Percentiles rank a stretch among this genome's conserved stretches.
These are phyloP conservation scores for Eurystomus gularis DNA, from an alignment of 2,113 vertebrate species.

Conservation along the genomic window DNA sequence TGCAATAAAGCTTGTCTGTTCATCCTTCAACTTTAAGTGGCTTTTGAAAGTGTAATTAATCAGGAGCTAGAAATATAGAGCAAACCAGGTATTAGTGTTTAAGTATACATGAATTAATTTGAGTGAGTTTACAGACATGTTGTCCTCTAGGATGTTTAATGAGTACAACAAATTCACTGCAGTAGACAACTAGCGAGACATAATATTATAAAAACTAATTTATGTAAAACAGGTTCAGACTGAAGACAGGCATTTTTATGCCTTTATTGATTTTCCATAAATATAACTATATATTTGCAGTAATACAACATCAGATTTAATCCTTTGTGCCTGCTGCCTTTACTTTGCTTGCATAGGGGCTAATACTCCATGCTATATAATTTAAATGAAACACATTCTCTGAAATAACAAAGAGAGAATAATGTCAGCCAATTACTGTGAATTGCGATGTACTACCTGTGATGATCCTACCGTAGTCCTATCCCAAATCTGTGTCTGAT, in stretches of 20 bases:
- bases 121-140: neutral
- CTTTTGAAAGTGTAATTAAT: neutral
- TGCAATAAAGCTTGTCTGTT: neutral
- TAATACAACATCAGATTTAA: neutral
- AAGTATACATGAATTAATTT: neutral
- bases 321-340: neutral
- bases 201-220: neutral
- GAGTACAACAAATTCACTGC: neutral
- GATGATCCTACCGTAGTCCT: too few species aligned
- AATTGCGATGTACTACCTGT: neutral
- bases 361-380: neutral
- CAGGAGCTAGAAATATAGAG: neutral
- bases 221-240: neutral
- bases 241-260: neutral
- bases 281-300: neutral
- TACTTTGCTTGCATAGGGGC: neutral
- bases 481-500: too few species aligned
- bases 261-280: neutral
- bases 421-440: neutral
- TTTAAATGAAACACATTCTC: neutral
- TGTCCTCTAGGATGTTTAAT: neutral
- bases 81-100: neutral
- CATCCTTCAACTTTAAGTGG: neutral
- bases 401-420: neutral
- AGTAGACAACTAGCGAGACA: neutral